These are phyloP conservation scores for Epirrhoe tristata DNA, from an alignment of 2,888 invertebrate species.

Conservation along the genomic window DNA sequence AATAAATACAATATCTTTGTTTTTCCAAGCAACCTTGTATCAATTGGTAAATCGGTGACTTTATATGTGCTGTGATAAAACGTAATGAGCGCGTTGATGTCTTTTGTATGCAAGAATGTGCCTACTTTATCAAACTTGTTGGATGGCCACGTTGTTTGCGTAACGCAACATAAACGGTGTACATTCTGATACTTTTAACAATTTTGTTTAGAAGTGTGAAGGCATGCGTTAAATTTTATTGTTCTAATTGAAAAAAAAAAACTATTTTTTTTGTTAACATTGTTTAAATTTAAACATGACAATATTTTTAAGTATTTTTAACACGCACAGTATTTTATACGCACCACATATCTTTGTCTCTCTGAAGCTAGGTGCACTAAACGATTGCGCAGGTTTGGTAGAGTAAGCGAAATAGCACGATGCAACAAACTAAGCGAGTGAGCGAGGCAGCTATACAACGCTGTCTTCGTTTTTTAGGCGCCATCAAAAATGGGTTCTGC, in stretches of 20 bases:
- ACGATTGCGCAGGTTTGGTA: too few species aligned
- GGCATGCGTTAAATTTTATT: background rate
- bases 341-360: background rate
- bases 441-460: too few species aligned
- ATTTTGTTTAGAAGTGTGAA: background rate
- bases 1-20: constrained; percentile 39
- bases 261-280: too few species aligned
- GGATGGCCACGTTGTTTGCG: background rate
- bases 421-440: too few species aligned
- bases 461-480: too few species aligned
- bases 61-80: constrained; percentile 29
- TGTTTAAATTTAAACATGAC: too few species aligned
- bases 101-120: constrained; percentile 39
- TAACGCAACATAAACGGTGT: constrained; percentile 9
- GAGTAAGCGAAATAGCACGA: too few species aligned
- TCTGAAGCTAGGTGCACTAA: too few species aligned
- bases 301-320: too few species aligned
- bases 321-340: too few species aligned
- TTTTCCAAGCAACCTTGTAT: constrained; percentile 40
- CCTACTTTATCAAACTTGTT: constrained; percentile 16
- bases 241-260: too few species aligned
- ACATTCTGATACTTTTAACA: background rate
- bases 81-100: constrained; percentile 37
- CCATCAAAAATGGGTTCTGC: too few species aligned
- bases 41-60: constrained; percentile 32